Percentiles rank a stretch among this genome's conserved stretches.
These are phyloP conservation scores for Brachymystax lenok DNA, from an alignment of 2,797 vertebrate species.

Conservation along the genomic window DNA sequence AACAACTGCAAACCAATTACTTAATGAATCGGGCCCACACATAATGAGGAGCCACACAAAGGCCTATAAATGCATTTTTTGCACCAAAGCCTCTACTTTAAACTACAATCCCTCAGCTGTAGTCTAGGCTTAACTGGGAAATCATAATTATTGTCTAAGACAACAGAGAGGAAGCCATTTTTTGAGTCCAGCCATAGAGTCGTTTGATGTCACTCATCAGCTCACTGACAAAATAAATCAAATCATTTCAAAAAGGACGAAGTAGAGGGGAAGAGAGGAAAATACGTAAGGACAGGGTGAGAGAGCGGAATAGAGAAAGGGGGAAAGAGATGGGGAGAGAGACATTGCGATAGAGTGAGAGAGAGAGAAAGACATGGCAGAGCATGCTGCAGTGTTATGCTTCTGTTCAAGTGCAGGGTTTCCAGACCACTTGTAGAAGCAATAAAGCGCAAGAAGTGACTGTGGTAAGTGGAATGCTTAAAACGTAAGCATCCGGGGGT, in stretches of 20 bases:
- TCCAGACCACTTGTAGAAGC: conserved; percentile 94
- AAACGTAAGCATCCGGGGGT: conserved; percentile 68
- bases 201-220: conserved; percentile 94
- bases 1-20: conserved; percentile 99
- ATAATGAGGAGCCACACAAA: conserved; percentile 99
- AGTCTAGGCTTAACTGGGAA: conserved; percentile 97
- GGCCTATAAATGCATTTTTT: conserved; percentile 99
- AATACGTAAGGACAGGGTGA: neutral
- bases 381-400: conserved; percentile 78
- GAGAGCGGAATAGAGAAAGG: conserved; percentile 20
- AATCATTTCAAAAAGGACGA: conserved; percentile 76
- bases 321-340: conserved; percentile 16
- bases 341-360: too few species aligned
- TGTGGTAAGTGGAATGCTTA: conserved; percentile 85
- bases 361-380: conserved; percentile 33
- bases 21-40: conserved; percentile 99
- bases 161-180: conserved; percentile 94
- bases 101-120: conserved; percentile 99
- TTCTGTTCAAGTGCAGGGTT: conserved; percentile 91
- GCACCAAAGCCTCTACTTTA: conserved; percentile 98
- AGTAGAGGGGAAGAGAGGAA: conserved; percentile 32
- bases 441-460: conserved; percentile 93
- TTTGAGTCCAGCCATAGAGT: conserved; percentile 81
- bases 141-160: conserved; percentile 99
- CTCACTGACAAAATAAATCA: conserved; percentile 96